Base-by-base conservation (phyloP, 2,113 vertebrate genomes). In the Glareola pratincola region DNA sequence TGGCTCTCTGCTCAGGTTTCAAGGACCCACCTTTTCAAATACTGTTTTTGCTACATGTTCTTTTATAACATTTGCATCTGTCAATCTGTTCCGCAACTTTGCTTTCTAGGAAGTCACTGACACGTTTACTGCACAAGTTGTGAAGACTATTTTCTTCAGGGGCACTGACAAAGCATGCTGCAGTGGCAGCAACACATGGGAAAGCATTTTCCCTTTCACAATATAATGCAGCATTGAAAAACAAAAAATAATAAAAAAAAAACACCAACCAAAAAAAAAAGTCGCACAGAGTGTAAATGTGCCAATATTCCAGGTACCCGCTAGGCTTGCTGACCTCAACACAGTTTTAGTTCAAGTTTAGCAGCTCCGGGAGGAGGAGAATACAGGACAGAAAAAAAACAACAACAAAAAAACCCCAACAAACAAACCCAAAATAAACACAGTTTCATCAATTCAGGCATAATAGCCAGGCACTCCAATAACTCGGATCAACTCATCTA, bases 261-360 rank as follows among this genome's bases (percentile, higher is more conserved):
- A 60, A 47, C 29, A 12, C 48, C 47, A 22, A 48, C 21, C 5
- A 53, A 62, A 72, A n/a, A 26, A 39, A 51, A 11, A 80, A 84
- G 74, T 83, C 41, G 32, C 73, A 75, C 60, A 67, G 84, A 71
- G 83, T n/a, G 69, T 43, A 73, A 71, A 51, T 4, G 8, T 84
- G 86, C 91, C 67, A 82, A 91, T 76, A 93, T 75, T 73, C 24
- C 19, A 87, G 67, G 86, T 90, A 93, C 78, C 43, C 32, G 32
- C 83, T 27, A 73, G 71, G 75, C 73, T 88, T 53, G 66, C 66
- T 47, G 90, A 95, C 91, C 53, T 94, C 92, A 67, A 59, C 84
- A 94, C 64, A 86, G 19, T 43, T 88, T 94, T 94, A 80, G 29
- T 95, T 97, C 94, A 93, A 96, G 93, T 95, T 68, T 93, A 74